Percentiles rank a stretch among this genome's conserved stretches.
phyloP scores from a whole-genome alignment of 2,888 invertebrate species.

The Mesorhabditis spiculigera region DNA sequence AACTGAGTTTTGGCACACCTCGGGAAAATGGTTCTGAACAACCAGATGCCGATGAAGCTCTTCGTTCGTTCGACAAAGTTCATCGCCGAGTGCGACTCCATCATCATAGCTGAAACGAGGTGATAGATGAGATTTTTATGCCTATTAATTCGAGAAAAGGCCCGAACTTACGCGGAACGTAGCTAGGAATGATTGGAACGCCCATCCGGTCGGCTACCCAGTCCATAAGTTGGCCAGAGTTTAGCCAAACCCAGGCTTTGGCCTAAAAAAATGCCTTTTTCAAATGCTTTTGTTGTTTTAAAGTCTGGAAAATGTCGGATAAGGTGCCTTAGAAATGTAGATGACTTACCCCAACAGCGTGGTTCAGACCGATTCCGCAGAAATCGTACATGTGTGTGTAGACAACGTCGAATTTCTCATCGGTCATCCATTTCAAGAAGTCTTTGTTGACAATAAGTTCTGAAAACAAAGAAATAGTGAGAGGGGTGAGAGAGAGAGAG shows the following conservation, averaged over 20 bases:
- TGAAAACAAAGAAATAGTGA: too few relatives aligned
- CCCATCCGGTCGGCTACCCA: conserved; percentile 37
- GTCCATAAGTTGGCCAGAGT: conserved; percentile 34
- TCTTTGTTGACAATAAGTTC: conserved; percentile 25
- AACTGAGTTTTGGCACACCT: conserved; percentile 8
- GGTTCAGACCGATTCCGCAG: neutral
- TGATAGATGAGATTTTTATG: neutral
- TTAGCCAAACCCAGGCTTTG: neutral
- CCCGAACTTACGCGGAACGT: conserved; percentile 28
- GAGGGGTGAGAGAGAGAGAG: too few relatives aligned
- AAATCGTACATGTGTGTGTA: neutral
- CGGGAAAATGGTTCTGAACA: conserved; percentile 17
- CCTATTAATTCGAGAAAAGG: neutral
- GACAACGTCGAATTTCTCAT: neutral
- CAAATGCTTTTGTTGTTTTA: too few relatives aligned
- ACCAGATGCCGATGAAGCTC: conserved; percentile 36
- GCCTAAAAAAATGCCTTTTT: too few relatives aligned
- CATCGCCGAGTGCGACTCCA: conserved; percentile 41
- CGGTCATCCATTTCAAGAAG: too few relatives aligned
- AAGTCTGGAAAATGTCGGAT: too few relatives aligned
- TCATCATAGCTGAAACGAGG: conserved; percentile 31
- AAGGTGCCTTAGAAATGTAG: neutral
- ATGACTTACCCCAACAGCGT: neutral
- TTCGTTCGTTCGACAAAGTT: conserved; percentile 36
- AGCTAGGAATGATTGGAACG: conserved; percentile 42